These are phyloP conservation scores for Tipula helvola DNA, from an alignment of 2,888 invertebrate genomes.

Conservation along the genomic window DNA sequence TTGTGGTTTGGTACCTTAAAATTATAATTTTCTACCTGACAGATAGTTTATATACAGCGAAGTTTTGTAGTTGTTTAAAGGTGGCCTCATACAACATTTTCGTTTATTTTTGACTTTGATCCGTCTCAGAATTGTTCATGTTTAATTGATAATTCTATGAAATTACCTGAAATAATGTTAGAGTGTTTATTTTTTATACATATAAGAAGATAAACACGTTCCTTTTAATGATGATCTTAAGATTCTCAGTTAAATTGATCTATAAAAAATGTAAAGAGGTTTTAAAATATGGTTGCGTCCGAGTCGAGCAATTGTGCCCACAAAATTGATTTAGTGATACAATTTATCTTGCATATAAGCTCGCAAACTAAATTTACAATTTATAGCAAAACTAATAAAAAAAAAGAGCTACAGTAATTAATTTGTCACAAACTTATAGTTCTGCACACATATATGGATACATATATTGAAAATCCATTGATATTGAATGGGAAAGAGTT, in stretches of 20 bases:
- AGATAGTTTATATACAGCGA: not conserved
- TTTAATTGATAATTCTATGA: not conserved
- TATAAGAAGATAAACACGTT: not conserved
- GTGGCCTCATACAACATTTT: not conserved
- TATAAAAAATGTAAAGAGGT: not conserved
- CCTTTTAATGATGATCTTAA: not conserved
- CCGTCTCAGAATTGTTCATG: not conserved
- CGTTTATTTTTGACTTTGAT: not conserved
- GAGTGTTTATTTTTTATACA: not conserved
- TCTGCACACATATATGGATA: not conserved
- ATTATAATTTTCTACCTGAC: not conserved
- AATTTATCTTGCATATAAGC: not conserved
- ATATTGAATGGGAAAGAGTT: not conserved
- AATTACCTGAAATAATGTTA: not conserved
- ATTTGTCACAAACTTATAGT: not conserved
- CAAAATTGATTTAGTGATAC: not conserved
- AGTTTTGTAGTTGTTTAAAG: not conserved
- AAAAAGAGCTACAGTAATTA: not conserved
- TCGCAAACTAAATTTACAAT: not conserved
- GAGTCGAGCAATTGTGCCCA: not conserved
- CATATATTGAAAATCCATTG: not conserved
- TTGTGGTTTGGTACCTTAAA: not conserved
- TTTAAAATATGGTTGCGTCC: not conserved
- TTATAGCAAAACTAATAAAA: not conserved
- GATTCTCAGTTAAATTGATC: too few species aligned